phyloP scores from a whole-genome alignment of 2,888 invertebrate species.

The Hipparchia sbordonii region DNA sequence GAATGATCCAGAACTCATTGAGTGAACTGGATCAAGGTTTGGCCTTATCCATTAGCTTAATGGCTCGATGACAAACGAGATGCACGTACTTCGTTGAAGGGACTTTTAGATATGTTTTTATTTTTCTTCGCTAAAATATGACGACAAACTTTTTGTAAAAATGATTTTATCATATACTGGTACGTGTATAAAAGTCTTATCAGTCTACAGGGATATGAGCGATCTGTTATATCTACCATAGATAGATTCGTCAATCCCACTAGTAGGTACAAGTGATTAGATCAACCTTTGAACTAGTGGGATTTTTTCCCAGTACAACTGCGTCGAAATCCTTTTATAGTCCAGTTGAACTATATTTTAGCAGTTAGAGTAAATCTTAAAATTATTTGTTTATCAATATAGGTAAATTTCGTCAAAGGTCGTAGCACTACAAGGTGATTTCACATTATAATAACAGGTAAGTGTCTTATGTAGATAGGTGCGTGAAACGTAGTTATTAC shows the following conservation, averaged over 20 bases:
- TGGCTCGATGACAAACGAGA: slow-evolving; percentile 40
- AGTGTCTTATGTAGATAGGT: not conserved
- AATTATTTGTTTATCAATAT: no score
- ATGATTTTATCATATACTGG: not conserved
- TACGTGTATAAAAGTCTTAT: not conserved
- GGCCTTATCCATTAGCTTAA: slow-evolving; percentile 69
- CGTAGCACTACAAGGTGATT: slow-evolving; percentile 5
- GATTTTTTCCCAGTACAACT: no score
- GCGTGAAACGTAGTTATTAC: slow-evolving; percentile 17
- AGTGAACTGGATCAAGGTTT: slow-evolving; percentile 71
- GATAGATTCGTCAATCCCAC: no score
- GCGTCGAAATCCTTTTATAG: no score
- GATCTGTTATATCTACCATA: not conserved
- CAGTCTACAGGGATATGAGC: no score
- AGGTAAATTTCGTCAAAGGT: no score
- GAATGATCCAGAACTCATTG: slow-evolving; percentile 56
- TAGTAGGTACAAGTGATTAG: no score
- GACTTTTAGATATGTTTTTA: not conserved
- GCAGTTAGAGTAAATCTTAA: no score
- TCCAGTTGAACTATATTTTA: no score
- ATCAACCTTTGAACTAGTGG: no score
- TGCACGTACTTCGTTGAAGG: slow-evolving; percentile 20
- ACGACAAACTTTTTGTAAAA: not conserved
- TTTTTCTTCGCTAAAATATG: slow-evolving; percentile 10
- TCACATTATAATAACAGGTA: slow-evolving; percentile 9